phyloP scores from a whole-genome alignment of 2,888 invertebrate genomes.

The Heliconius ismenius region DNA sequence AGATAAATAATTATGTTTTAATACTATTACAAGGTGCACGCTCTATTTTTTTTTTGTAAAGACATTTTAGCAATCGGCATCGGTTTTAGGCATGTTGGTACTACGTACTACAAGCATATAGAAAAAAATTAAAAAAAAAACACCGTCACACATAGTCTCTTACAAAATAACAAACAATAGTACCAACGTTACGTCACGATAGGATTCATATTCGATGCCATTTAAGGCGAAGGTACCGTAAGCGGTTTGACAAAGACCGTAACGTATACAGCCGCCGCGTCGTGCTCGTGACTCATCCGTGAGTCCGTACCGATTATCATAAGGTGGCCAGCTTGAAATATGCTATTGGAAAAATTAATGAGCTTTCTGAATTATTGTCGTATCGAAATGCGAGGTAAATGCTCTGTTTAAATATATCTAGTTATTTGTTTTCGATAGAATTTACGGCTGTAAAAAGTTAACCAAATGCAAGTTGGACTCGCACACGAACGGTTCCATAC shows the following conservation, averaged over 20 bases:
- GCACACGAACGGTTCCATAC: no score
- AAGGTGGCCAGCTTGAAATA: slow-evolving; percentile 53
- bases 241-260: slow-evolving; percentile 70
- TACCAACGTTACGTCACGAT: slow-evolving; percentile 22
- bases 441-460: background rate
- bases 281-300: slow-evolving; percentile 69
- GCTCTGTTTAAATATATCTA: background rate
- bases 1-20: no score
- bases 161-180: slow-evolving; percentile 21
- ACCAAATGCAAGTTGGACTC: no score
- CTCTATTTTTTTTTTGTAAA: background rate
- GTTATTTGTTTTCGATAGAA: background rate
- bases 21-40: no score
- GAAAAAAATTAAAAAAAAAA: background rate
- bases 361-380: slow-evolving; percentile 14
- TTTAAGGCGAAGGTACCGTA: slow-evolving; percentile 41
- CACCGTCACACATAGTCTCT: background rate
- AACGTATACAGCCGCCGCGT: slow-evolving; percentile 58
- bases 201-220: slow-evolving; percentile 27
- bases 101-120: background rate
- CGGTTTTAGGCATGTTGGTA: background rate
- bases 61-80: background rate
- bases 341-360: slow-evolving; percentile 24
- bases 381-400: background rate
- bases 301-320: slow-evolving; percentile 65